phyloP scores from a whole-genome alignment of 2,888 invertebrate species.

The Nemotelus pantherinus region DNA sequence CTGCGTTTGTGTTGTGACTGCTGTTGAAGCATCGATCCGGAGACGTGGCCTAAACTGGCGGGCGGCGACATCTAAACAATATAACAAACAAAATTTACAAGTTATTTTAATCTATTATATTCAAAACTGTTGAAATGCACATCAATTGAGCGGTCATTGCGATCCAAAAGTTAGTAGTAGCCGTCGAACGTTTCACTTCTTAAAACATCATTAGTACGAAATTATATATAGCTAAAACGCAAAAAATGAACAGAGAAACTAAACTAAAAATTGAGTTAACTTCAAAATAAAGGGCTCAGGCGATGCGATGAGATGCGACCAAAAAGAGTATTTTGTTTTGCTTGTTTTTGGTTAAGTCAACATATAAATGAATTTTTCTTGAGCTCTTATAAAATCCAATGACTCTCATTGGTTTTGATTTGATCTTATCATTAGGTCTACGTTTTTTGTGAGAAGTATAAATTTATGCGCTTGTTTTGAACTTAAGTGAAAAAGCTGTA shows the following conservation, averaged over 20 bases:
- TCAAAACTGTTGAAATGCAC: constrained; percentile 14
- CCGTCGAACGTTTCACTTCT: constrained; percentile 10
- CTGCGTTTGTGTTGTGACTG: constrained; percentile 74
- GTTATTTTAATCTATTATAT: not conserved
- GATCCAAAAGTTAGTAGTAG: constrained; percentile 26
- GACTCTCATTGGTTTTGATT: not conserved
- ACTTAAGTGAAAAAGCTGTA: constrained; percentile 14
- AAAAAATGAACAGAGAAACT: constrained; percentile 44
- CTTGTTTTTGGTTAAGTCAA: constrained; percentile 24
- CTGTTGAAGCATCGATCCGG: constrained; percentile 65
- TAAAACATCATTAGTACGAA: constrained; percentile 49
- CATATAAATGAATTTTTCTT: constrained; percentile 37
- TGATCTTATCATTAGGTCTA: constrained; percentile 14
- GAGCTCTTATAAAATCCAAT: constrained; percentile 19
- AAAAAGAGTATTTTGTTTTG: constrained; percentile 5
- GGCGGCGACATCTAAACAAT: constrained; percentile 71
- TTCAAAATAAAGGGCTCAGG: constrained; percentile 55
- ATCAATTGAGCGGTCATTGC: constrained; percentile 6
- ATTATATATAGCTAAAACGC: constrained; percentile 48
- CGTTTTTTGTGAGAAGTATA: constrained; percentile 34
- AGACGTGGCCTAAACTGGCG: constrained; percentile 65
- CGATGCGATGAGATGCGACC: constrained; percentile 55
- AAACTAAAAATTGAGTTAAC: constrained; percentile 43
- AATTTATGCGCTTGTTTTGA: constrained; percentile 44
- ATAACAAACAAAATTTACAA: constrained; percentile 51